Evolutionary conservation across 2,888 invertebrate genomes (phyloP).

Genomic region (Dascillus cervinus): DNA sequence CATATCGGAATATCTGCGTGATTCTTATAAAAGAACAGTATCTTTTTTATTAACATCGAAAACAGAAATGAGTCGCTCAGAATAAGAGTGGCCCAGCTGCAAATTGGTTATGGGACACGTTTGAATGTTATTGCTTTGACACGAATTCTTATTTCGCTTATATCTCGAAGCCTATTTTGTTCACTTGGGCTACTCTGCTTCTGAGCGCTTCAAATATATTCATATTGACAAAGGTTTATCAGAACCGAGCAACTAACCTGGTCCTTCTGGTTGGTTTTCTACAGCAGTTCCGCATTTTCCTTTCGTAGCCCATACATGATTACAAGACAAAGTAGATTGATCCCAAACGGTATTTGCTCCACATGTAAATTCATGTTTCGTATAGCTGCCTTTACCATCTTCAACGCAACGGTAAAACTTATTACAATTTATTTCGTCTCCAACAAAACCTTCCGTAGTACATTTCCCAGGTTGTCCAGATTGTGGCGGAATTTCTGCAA

Average conservation of each 20-base stretch:
- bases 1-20: too few relatives aligned
- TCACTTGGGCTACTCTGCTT: too few relatives aligned
- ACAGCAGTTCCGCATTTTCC: conserved; percentile 17
- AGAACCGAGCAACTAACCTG: too few relatives aligned
- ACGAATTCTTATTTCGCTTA: too few relatives aligned
- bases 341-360: conserved; percentile 75
- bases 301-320: conserved; percentile 55
- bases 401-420: conserved; percentile 72
- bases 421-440: conserved; percentile 48
- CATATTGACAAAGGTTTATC: conserved; percentile 7
- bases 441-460: conserved; percentile 9
- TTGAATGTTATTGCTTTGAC: conserved; percentile 19
- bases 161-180: too few relatives aligned
- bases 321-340: conserved; percentile 58
- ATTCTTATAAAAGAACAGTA: too few relatives aligned
- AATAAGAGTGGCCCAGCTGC: too few relatives aligned
- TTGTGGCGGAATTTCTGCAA: conserved; percentile 14
- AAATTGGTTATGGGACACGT: too few relatives aligned
- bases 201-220: conserved; percentile 9
- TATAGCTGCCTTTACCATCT: conserved; percentile 41
- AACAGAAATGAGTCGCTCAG: too few relatives aligned
- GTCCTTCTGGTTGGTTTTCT: conserved; percentile 15
- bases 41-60: too few relatives aligned
- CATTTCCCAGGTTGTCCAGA: conserved; percentile 26
- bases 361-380: conserved; percentile 64